A percentile compares a stretch with the other conserved stretches of the same genome.
Evolutionary conservation across 1,140 invertebrate species (phyloP).

Genomic region (Dendrolimus punctatus): DNA sequence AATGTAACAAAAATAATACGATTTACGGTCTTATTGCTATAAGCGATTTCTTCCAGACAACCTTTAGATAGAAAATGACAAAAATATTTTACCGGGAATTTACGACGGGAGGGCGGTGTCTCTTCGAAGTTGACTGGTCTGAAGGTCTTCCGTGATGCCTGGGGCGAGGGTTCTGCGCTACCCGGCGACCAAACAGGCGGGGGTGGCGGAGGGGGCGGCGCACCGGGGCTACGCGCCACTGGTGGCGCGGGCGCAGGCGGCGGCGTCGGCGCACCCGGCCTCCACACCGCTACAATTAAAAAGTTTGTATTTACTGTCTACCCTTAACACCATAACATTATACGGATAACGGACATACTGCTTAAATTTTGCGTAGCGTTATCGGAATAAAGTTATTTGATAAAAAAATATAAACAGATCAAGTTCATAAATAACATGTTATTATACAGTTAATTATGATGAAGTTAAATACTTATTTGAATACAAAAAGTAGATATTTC

Average conservation of each 20-base stretch:
- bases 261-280: slow-evolving; percentile 38
- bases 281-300: slow-evolving; percentile 45
- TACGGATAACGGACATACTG: too few relatives aligned
- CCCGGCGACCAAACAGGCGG: slow-evolving; percentile 83
- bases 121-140: slow-evolving; percentile 83
- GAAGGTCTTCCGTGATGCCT: slow-evolving; percentile 77
- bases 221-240: slow-evolving; percentile 41
- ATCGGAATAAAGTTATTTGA: too few relatives aligned
- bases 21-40: too few relatives aligned
- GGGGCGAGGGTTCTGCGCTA: slow-evolving; percentile 76
- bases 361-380: too few relatives aligned
- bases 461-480: too few relatives aligned
- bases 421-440: too few relatives aligned
- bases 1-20: too few relatives aligned
- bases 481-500: too few relatives aligned
- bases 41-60: too few relatives aligned
- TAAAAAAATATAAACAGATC: too few relatives aligned
- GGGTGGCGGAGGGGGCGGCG: slow-evolving; percentile 73
- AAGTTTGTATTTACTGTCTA: neutral
- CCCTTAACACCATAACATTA: too few relatives aligned
- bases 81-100: slow-evolving; percentile 50
- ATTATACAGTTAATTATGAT: too few relatives aligned
- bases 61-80: neutral
- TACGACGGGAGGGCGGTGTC: slow-evolving; percentile 72
- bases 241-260: slow-evolving; percentile 20